A percentile compares a stretch with the other conserved stretches of the same genome.
Conservation (phyloP, 2,888 invertebrate species). For the Drosophila quinaria region DNA sequence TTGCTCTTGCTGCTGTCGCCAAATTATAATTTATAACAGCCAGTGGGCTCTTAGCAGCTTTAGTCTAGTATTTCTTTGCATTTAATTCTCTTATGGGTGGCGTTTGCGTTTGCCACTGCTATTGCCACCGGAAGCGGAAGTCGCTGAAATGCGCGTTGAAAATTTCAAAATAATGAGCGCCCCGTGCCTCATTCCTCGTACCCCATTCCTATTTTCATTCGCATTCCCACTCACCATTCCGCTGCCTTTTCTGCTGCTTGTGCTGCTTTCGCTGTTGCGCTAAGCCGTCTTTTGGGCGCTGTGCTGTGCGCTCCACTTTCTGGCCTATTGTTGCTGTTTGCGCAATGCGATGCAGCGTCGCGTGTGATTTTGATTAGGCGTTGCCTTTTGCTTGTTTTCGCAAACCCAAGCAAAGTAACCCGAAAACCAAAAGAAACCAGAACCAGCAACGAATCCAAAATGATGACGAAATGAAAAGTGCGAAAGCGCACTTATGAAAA, state of each 20-base stretch:
- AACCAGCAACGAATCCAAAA: slow-evolving; percentile 12
- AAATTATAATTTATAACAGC: slow-evolving; percentile 79
- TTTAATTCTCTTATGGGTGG: slow-evolving; percentile 72
- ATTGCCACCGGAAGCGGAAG: slow-evolving; percentile 75
- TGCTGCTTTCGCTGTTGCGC: slow-evolving; percentile 5
- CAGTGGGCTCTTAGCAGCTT: slow-evolving; percentile 53
- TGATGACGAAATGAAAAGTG: slow-evolving; percentile 51
- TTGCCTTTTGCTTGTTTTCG: slow-evolving; percentile 44
- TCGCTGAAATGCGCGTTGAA: slow-evolving; percentile 83
- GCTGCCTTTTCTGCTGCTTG: background rate
- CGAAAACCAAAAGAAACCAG: background rate
- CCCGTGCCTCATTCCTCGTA: slow-evolving; percentile 25
- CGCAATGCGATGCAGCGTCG: slow-evolving; percentile 70
- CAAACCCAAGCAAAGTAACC: slow-evolving; percentile 35
- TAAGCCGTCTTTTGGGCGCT: slow-evolving; percentile 53
- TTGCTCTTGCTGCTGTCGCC: slow-evolving; percentile 54
- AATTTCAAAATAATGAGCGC: slow-evolving; percentile 84
- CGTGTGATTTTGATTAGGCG: slow-evolving; percentile 80
- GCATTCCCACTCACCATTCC: slow-evolving; percentile 1
- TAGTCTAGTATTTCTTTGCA: slow-evolving; percentile 60
- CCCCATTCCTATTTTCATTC: background rate
- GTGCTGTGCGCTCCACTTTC: slow-evolving; percentile 54
- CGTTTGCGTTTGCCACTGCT: slow-evolving; percentile 25
- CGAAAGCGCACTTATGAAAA: slow-evolving; percentile 30
- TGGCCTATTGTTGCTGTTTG: slow-evolving; percentile 57